Evolutionary conservation across 1,140 invertebrate genomes (phyloP).

Genomic region (Probaryconus sp.): DNA sequence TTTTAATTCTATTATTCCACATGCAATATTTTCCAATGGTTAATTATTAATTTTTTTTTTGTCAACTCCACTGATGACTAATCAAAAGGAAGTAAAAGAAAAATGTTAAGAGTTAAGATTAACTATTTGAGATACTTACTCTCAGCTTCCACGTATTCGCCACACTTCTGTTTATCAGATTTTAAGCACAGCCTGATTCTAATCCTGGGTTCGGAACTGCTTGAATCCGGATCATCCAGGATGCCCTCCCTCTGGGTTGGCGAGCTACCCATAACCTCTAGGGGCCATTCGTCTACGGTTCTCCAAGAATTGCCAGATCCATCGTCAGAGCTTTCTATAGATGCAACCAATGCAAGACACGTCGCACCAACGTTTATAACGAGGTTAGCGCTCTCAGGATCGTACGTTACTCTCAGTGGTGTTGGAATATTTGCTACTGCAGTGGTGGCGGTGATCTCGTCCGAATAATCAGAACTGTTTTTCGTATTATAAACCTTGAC

Average conservation of each 20-base stretch:
- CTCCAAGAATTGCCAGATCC: conserved; percentile 81
- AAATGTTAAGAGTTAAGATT: neutral
- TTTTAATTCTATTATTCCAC: no score
- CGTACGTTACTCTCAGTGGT: conserved; percentile 88
- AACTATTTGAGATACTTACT: conserved; percentile 82
- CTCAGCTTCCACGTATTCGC: conserved; percentile 88
- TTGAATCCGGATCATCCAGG: conserved; percentile 79
- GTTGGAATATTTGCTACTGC: conserved; percentile 90
- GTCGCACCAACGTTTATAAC: conserved; percentile 87
- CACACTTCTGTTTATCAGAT: conserved; percentile 87
- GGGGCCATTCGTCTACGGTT: conserved; percentile 83
- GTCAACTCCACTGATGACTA: no score
- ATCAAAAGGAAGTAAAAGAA: conserved; percentile 2
- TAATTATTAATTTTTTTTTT: no score
- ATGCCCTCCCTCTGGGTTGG: conserved; percentile 84
- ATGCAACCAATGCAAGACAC: conserved; percentile 85
- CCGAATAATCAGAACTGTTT: conserved; percentile 90
- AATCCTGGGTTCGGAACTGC: conserved; percentile 81
- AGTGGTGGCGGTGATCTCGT: conserved; percentile 87
- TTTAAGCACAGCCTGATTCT: conserved; percentile 88
- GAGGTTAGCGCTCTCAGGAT: conserved; percentile 85
- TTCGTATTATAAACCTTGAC: conserved; percentile 92
- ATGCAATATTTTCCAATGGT: no score
- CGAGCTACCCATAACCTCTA: conserved; percentile 83
- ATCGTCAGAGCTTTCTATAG: conserved; percentile 83